phyloP scores from a whole-genome alignment of 2,797 vertebrate species.

The Gymnoscopelus microlampas region DNA sequence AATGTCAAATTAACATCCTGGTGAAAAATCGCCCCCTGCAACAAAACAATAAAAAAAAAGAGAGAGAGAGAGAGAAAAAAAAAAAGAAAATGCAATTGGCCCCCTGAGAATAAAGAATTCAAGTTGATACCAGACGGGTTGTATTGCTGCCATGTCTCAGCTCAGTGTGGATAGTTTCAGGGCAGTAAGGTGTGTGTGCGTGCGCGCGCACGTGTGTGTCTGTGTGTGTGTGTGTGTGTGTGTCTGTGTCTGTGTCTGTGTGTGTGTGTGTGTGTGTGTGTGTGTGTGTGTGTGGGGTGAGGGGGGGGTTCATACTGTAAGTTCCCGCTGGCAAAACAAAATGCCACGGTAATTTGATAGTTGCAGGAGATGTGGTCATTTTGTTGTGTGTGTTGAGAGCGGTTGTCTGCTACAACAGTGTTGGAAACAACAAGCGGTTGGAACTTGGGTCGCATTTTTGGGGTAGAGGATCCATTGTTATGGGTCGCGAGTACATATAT shows the following conservation, averaged over 20 bases:
- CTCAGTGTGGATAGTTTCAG: not conserved
- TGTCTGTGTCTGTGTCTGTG: constrained; percentile 33
- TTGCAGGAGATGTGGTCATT: constrained; percentile 57
- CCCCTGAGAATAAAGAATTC: constrained; percentile 71
- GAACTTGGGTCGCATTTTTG: too few relatives aligned
- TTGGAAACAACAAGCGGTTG: too few relatives aligned
- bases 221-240: too few relatives aligned
- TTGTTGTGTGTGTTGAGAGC: constrained; percentile 40
- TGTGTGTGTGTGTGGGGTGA: constrained; percentile 12
- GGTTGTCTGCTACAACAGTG: not conserved
- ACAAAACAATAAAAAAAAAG: constrained; percentile 72
- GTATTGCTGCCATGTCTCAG: constrained; percentile 36
- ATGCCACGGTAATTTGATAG: constrained; percentile 59
- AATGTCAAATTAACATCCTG: constrained; percentile 85
- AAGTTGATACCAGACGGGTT: constrained; percentile 50
- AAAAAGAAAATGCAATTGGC: constrained; percentile 68
- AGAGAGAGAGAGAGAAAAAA: too few relatives aligned
- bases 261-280: constrained; percentile 48
- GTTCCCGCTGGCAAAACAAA: constrained; percentile 66
- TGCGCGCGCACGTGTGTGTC: not conserved
- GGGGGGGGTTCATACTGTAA: constrained; percentile 42
- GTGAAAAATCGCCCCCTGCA: constrained; percentile 80
- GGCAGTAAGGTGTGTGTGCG: not conserved
- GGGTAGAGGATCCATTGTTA: too few relatives aligned
- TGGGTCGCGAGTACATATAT: too few relatives aligned